Base-by-base conservation (phyloP, 2,888 invertebrate genomes). In the Anarsia innoxiella region DNA sequence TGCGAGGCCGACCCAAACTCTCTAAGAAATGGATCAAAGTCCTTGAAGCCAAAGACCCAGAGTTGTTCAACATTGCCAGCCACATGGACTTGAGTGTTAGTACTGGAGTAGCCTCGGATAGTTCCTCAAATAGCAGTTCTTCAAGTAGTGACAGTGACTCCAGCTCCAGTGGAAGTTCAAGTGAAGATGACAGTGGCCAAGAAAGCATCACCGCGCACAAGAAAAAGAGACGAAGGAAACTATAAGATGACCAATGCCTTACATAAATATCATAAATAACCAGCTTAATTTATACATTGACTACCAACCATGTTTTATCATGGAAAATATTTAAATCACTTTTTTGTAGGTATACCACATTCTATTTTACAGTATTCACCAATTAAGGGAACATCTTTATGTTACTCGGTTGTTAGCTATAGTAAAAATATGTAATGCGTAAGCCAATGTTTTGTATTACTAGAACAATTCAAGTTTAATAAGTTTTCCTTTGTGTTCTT, bases 61-160 rank as follows among this genome's bases (percentile, higher is more conserved):
- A 93, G 16, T 71, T 96, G 42, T 94, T 92, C 23, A 87, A 88
- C 51, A 68, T 94, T 34, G 94, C 96, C 2, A 94, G 94, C 56
- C 86, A 87, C 55, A 93, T 97, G 56, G 97, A 97, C 74, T 86
- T 96, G 38, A 92, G 88, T 56, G 89, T 92, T 64, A 90, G 93
- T 28, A 95, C 95, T 1, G 97, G 97, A 10, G 91, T 97, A 33
- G 96, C 96, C 16, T 97, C 97, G 0, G 97, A 98, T 73, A 96
- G 95, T 59, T 96, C 96, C 0, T 95, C 95, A 53, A 95, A 93
- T 41, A 93, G 93, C 39, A 92, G 92, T 36, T 93, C 93, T n/a
- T 91, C 92, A 2, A 89, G 90, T 51, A 89, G 89, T 53, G 89
- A 89, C 55, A 88, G 88, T 51, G 87, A 87, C 40, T 86, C 84